Conservation (phyloP, 2,797 vertebrate genomes). For the Synaphobranchus kaupii region DNA sequence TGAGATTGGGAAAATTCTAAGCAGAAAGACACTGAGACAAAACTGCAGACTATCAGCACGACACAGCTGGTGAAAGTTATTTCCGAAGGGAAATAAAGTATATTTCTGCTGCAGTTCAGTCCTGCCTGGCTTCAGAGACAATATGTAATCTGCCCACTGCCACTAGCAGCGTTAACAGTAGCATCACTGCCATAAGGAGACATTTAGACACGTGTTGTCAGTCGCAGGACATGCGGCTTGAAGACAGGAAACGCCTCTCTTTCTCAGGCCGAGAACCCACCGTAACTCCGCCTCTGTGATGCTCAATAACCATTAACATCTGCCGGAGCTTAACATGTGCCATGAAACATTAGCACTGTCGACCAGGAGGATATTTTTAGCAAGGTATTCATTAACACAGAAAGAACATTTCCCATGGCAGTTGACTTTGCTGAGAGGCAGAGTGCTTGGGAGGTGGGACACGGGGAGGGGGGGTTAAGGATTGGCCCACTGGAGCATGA, state of each 20-base stretch:
- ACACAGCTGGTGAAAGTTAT: not conserved
- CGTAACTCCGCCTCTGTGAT: slow-evolving; percentile 49
- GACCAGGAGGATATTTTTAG: slow-evolving; percentile 74
- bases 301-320: slow-evolving; percentile 72
- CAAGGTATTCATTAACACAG: slow-evolving; percentile 73
- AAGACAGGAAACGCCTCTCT: slow-evolving; percentile 2
- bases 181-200: not conserved
- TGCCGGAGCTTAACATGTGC: slow-evolving; percentile 65
- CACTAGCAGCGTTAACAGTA: not conserved
- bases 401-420: slow-evolving; percentile 69
- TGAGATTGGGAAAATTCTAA: slow-evolving; percentile 53
- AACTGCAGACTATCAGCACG: slow-evolving; percentile 32
- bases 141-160: not conserved
- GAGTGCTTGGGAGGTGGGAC: slow-evolving; percentile 41
- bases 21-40: slow-evolving; percentile 54
- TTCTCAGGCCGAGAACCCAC: slow-evolving; percentile 12
- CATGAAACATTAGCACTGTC: slow-evolving; percentile 65
- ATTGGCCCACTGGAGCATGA: slow-evolving; percentile 57
- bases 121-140: slow-evolving; percentile 7
- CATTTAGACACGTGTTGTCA: slow-evolving; percentile 22
- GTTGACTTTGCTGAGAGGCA: slow-evolving; percentile 49
- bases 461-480: not conserved
- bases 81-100: not conserved
- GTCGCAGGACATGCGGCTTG: not conserved
- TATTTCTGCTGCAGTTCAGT: not conserved